Conservation (phyloP, 2,113 vertebrate species). For the Gymnarchus niloticus region DNA sequence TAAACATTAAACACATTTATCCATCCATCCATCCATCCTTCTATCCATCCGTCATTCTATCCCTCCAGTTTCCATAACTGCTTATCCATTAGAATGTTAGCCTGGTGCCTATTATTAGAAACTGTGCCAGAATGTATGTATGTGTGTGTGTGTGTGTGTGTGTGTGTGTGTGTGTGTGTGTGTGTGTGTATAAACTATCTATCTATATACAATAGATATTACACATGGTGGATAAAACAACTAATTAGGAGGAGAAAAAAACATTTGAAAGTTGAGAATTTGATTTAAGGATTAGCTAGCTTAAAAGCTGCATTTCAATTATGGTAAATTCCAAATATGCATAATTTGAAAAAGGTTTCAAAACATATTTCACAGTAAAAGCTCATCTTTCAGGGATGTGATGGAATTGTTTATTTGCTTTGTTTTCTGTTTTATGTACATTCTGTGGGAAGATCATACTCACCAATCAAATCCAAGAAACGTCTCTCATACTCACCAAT, state of each 20-base stretch:
- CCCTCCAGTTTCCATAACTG: not conserved
- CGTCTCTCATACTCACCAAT: not conserved
- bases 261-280: not conserved
- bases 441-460: constrained; percentile 8
- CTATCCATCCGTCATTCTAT: not conserved
- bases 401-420: not conserved
- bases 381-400: not conserved
- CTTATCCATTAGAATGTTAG: not conserved
- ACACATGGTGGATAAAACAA: not conserved
- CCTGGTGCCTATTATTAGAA: not conserved
- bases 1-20: not conserved
- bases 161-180: too few relatives aligned
- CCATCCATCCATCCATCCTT: not conserved
- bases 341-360: not conserved
- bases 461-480: not conserved
- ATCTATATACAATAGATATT: too few relatives aligned
- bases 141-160: too few relatives aligned
- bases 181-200: too few relatives aligned
- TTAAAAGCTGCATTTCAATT: not conserved
- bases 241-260: not conserved
- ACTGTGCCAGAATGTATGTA: not conserved
- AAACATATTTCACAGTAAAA: not conserved
- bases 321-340: not conserved
- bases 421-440: not conserved
- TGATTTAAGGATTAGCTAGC: not conserved